phyloP scores from a whole-genome alignment of 2,113 vertebrate genomes.

The Dermatemys mawii region DNA sequence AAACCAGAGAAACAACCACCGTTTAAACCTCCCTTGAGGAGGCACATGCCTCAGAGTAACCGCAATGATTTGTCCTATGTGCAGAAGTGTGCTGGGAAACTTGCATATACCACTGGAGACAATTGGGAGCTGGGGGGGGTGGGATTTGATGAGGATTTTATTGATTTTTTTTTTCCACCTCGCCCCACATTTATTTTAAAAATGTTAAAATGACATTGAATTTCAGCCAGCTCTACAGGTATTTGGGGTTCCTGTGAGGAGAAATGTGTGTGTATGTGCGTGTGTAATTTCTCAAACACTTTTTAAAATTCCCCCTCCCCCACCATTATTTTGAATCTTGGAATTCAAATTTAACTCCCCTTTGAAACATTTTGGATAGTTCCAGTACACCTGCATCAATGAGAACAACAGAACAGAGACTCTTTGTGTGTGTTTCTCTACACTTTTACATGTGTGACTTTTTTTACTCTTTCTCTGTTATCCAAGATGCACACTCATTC shows the following conservation, averaged over 20 bases:
- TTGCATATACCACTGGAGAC: background rate
- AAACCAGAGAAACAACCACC: background rate
- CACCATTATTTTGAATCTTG: background rate
- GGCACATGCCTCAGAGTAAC: background rate
- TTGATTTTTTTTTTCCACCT: background rate
- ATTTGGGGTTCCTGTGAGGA: background rate
- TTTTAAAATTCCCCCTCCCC: background rate
- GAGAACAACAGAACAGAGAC: background rate
- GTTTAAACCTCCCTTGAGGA: background rate
- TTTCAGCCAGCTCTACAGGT: background rate
- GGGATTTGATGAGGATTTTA: background rate
- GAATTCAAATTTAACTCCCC: background rate
- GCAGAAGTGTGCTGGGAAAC: background rate
- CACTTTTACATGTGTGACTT: background rate
- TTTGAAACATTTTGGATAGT: background rate
- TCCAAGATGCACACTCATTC: background rate
- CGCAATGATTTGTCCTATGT: background rate
- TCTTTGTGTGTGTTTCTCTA: background rate
- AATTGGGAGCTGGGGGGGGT: background rate
- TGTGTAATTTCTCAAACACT: background rate
- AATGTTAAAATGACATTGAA: background rate
- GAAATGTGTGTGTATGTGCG: background rate
- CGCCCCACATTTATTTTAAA: background rate
- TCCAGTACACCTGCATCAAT: background rate
- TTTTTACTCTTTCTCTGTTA: background rate